phyloP scores from a whole-genome alignment of 2,888 invertebrate genomes.

The Spicauda simplicius region DNA sequence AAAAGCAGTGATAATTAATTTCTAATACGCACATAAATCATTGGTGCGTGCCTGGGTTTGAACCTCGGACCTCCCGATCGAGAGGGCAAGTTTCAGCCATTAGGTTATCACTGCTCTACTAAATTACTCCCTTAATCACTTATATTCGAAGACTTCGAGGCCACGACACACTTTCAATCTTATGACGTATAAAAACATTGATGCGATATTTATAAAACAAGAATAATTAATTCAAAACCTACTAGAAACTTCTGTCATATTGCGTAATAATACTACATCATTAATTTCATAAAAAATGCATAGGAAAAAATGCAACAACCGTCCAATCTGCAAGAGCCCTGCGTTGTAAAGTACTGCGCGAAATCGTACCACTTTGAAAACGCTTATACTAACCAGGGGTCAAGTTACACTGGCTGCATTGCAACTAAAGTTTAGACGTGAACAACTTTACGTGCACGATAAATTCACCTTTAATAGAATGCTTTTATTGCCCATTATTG shows the following conservation, averaged over 20 bases:
- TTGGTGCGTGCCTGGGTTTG: too few relatives aligned
- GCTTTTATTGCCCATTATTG: background rate
- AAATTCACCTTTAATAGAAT: background rate
- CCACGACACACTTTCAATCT: too few relatives aligned
- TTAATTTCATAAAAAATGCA: slow-evolving; percentile 28
- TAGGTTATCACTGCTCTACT: too few relatives aligned
- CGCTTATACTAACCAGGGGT: slow-evolving; percentile 11
- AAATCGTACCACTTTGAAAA: background rate
- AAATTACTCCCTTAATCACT: too few relatives aligned
- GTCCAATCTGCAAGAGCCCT: slow-evolving; percentile 10
- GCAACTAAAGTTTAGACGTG: slow-evolving; percentile 7
- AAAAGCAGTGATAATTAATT: too few relatives aligned
- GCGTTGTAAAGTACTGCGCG: background rate
- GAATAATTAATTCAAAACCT: slow-evolving; percentile 22
- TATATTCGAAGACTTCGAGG: too few relatives aligned
- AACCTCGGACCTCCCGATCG: too few relatives aligned
- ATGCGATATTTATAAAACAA: slow-evolving; percentile 1
- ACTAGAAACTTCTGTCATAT: slow-evolving; percentile 25
- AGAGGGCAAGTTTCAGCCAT: too few relatives aligned
- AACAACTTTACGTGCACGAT: background rate
- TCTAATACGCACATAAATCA: too few relatives aligned
- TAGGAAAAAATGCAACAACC: slow-evolving; percentile 20
- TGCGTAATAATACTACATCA: slow-evolving; percentile 14
- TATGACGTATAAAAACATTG: background rate
- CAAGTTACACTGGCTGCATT: slow-evolving; percentile 8